A percentile compares a stretch with the other conserved stretches of the same genome.
Evolutionary conservation across 2,888 invertebrate species (phyloP).

Genomic region (Acleris sparsana): DNA sequence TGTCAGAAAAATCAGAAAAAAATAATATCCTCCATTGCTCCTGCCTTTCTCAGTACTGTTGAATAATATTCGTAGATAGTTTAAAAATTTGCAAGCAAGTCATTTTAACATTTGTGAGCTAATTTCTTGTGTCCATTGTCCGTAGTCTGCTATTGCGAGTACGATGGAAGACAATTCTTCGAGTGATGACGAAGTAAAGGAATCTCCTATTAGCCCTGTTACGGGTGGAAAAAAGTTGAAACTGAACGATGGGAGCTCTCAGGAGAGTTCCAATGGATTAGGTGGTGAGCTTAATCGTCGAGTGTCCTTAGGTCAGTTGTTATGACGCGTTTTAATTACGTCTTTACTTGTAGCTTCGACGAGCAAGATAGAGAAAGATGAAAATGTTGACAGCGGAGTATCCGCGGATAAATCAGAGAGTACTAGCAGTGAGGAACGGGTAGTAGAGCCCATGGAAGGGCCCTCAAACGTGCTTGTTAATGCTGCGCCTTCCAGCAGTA

Average conservation of each 20-base stretch:
- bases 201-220: conserved; percentile 60
- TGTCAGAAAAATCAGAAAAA: conserved; percentile 48
- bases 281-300: conserved; percentile 48
- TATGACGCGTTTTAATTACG: conserved; percentile 28
- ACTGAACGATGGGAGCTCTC: conserved; percentile 77
- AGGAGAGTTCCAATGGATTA: conserved; percentile 67
- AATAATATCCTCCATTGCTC: conserved; percentile 50
- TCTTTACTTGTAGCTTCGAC: conserved; percentile 48
- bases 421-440: conserved; percentile 70
- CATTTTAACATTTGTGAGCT: conserved; percentile 5
- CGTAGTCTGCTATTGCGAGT: conserved; percentile 44
- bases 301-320: conserved; percentile 7
- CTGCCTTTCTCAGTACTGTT: conserved; percentile 39
- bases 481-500: conserved; percentile 67
- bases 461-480: conserved; percentile 68
- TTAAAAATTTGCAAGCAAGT: conserved; percentile 23
- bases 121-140: conserved; percentile 28
- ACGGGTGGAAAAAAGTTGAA: conserved; percentile 72
- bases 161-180: conserved; percentile 75
- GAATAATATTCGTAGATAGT: conserved; percentile 39
- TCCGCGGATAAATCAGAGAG: conserved; percentile 79
- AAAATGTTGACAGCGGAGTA: conserved; percentile 75
- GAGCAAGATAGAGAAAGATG: conserved; percentile 58
- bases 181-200: conserved; percentile 71
- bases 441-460: conserved; percentile 50